Base-by-base conservation (phyloP, 1,140 invertebrate species). In the Conopomorpha cramerella region DNA sequence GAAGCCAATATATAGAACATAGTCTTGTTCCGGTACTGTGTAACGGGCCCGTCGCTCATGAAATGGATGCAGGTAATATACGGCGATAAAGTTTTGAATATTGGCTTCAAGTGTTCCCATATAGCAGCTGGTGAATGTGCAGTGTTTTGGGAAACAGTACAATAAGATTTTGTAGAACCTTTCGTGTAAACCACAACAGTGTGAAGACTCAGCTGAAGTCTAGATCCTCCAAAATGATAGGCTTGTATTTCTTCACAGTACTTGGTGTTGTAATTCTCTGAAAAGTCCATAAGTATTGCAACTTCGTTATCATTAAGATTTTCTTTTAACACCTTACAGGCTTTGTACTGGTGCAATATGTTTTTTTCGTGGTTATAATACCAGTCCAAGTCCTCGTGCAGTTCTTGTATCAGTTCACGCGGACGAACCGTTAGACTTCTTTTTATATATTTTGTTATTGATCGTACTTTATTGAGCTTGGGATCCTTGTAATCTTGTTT, bases 221-320 rank as follows among this genome's bases (percentile, higher is more conserved):
- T 26, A 13, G 46, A 54, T 10, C 49, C 49, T 29, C 49, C 52
- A 45, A 61, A 61, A 36, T 58, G 45, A 3, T 56, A 48, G 16
- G 35, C 8, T 26, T 58, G 47, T n/a, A 39, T 30, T 34, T 56
- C 52, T 19, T 28, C 28, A 2, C 33, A 37, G 36, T 54, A 56
- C 46, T 62, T 62, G 30, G 46, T 46, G 14, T 30, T 38, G 31
- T 52, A 56, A 34, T 59, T 56, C 37, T 56, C 41, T 30, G 34
- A 39, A 25, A 46, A 53, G 19, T 54, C 48, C 3, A 53, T 38
- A 12, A 39, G 12, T 10, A 49, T 28, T 1, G 26, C 29, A 7
- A 19, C 12, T 30, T 46, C 40, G 16, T 39, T 40, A 10, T 23
- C 2, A 17, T 27, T 4, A 16, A 38, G 23, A 2, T 32, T 15